Percentiles rank a stretch among this genome's conserved stretches.
These are phyloP conservation scores for Ciconia stormi DNA, from an alignment of 2,113 vertebrate genomes.

Conservation along the genomic window DNA sequence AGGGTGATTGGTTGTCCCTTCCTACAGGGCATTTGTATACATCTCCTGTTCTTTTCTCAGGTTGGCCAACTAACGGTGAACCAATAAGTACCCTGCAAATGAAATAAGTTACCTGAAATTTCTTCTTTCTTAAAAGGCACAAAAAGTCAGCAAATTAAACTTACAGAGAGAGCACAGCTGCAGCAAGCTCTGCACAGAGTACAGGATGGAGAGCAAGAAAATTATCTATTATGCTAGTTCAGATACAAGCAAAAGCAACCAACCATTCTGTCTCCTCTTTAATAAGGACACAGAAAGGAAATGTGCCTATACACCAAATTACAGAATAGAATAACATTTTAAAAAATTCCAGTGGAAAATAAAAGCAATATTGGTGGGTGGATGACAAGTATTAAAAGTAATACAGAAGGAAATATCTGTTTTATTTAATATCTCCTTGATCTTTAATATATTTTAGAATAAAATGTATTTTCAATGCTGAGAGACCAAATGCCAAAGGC, in stretches of 20 bases:
- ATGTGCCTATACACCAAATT: neutral
- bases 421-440: neutral
- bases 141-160: neutral
- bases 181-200: neutral
- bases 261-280: neutral
- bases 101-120: neutral
- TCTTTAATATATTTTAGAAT: neutral
- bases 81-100: conserved; percentile 92
- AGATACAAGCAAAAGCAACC: neutral
- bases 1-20: conserved; percentile 64
- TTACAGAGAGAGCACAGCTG: neutral
- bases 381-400: neutral
- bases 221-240: neutral
- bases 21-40: conserved; percentile 94
- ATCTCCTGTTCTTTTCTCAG: conserved; percentile 88
- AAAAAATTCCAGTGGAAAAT: neutral
- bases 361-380: neutral
- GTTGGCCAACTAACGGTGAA: conserved; percentile 91
- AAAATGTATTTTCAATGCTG: neutral
- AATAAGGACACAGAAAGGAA: neutral
- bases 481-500: neutral
- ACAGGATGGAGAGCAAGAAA: neutral
- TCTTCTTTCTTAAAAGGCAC: neutral
- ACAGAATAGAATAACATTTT: neutral
- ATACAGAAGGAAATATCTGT: neutral